phyloP scores from a whole-genome alignment of 2,113 vertebrate species.

The Tachuris rubrigastra region DNA sequence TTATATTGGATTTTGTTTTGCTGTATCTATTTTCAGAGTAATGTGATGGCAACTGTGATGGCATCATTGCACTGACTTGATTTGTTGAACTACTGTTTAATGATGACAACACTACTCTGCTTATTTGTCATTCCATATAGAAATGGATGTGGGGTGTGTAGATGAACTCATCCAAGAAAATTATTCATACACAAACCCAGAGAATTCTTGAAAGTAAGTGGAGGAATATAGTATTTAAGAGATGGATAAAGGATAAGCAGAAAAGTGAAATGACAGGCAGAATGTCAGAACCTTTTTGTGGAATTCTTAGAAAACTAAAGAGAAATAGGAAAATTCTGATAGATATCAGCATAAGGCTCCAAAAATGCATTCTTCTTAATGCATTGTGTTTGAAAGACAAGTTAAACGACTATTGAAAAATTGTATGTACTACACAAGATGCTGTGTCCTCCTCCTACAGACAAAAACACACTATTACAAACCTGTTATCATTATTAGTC shows the following conservation, averaged over 20 bases:
- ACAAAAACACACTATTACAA: not conserved
- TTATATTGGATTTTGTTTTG: not conserved
- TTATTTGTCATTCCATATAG: not conserved
- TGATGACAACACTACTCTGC: not conserved
- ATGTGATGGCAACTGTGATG: not conserved
- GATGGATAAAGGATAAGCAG: not conserved
- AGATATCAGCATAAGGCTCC: not conserved
- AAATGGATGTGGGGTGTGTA: not conserved
- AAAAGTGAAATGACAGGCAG: not conserved
- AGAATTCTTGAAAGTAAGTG: not conserved
- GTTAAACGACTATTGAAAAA: not conserved
- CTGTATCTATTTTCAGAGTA: not conserved
- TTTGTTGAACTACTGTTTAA: not conserved
- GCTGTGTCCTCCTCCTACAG: not conserved
- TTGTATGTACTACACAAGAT: not conserved
- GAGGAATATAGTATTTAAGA: not conserved
- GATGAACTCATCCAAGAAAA: not conserved
- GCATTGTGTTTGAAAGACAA: not conserved
- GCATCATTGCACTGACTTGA: not conserved
- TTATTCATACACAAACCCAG: not conserved
- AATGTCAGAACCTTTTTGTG: not conserved
- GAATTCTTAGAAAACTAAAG: not conserved
- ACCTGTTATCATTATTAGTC: not conserved
- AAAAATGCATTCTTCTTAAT: not conserved
- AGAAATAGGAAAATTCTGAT: not conserved